Evolutionary conservation across 2,888 invertebrate genomes (phyloP), one percentile per base, ranked within the genome.

Genomic region (Dione juno): DNA sequence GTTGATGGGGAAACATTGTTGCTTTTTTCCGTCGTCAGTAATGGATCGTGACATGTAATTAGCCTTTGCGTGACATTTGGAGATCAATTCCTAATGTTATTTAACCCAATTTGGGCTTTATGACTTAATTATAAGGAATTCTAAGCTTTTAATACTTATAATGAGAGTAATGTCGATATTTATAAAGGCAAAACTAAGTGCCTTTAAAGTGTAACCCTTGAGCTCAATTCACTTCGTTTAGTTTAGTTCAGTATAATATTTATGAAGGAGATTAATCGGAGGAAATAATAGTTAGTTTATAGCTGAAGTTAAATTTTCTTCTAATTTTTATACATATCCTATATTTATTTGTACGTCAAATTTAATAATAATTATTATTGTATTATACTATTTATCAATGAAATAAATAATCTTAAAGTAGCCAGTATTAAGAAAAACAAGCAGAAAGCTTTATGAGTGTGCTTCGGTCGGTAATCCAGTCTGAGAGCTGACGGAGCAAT

Each of bases 401-500:
- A 48, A 1, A 63, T 54, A 54, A 63, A 54, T 53, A 21, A 45
- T 63, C n/a, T 53, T 11, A 45, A 68, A 64, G 48, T 53, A 64
- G 54, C 11, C n/a, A 54, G 35, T 61, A 52, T 19, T 68, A 19
- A 68, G 54, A 63, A 54, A 54, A 52, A 66, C 71, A 73, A 28
- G 28, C 28, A 28, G 28, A 74, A 70, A 50, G 53, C 37, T 68
- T 73, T 70, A 69, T 50, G 61, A 70, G 43, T 57, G 14, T 57
- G 54, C 64, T 66, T 70, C 61, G 57, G 59, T 63, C 61, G 65
- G 59, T 71, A 74, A 74, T 74, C 71, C 71, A 70, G 65, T 52
- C 70, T 67, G 59, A 74, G 69, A 74, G 72, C 71, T 69, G 70
- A 71, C 67, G 63, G 59, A 72, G 69, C 71, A 71, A 71, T 74